Evolutionary conservation across 2,113 vertebrate genomes (phyloP), one percentile per base, ranked within the genome.

Genomic region (Salvelinus fontinalis): DNA sequence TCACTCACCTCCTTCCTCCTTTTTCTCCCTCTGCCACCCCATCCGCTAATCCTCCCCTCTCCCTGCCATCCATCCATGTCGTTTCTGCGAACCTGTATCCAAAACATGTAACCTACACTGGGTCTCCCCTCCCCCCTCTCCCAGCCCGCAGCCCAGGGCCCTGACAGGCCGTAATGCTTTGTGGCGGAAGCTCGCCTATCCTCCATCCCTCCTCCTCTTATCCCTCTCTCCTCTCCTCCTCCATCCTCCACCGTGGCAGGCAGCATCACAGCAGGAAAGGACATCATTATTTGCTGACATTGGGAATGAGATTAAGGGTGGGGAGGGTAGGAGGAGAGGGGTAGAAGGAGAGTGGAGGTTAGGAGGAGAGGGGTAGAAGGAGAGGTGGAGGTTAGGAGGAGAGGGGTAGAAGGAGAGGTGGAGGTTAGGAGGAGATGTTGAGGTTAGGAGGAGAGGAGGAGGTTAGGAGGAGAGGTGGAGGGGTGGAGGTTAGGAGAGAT

Each of bases 241-340:
- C 14, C 51, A 26, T 71, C 49, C 49, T 49, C 57, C 59, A 5
- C 59, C 34, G 71, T 82, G 76, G 74, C 84, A 75, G 76, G 80
- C 75, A 44, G 81, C 78, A 64, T 81, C 75, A 77, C 79, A 85
- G 88, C 85, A 79, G 84, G 76, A 85, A 69, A 87, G 79, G 84
- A 78, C 79, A 89, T 88, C 84, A 84, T 89, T 91, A 83, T 91
- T 87, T 90, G 88, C 89, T 89, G 89, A 89, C 89, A 86, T 85
- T 84, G 85, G 83, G 79, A 86, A 87, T 86, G 89, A 91, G 86
- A 91, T 90, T 87, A 89, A 85, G 83, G 85, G 14, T 5, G 27
- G 65, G 12, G 13, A 18, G 65, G 22, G 3, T 3, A 12, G 62
- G 1, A 13, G 24, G 22, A 65, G 24, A 29, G 3, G n/a, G 2